phyloP scores from a whole-genome alignment of 2,113 vertebrate genomes.

The Corvus hawaiiensis region DNA sequence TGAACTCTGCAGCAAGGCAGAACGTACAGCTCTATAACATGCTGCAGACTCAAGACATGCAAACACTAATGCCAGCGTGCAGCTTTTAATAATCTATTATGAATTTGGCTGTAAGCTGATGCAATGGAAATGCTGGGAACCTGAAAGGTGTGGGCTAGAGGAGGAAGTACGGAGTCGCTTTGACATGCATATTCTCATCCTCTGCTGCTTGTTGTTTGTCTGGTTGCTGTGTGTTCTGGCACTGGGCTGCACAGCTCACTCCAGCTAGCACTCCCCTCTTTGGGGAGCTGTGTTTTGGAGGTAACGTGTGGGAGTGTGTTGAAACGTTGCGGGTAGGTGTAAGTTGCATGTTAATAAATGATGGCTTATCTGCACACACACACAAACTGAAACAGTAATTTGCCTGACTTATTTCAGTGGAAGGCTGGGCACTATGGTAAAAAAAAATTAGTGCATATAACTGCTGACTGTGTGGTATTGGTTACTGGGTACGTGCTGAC shows the following conservation, averaged over 20 bases:
- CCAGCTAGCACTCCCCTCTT: background rate
- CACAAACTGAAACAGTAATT: constrained; percentile 8
- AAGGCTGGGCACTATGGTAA: background rate
- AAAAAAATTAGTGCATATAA: background rate
- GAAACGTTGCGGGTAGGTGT: background rate
- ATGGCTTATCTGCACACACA: background rate
- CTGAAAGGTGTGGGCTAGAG: constrained; percentile 17
- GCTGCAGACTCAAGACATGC: background rate
- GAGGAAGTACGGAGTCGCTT: constrained; percentile 9
- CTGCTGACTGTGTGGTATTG: constrained; percentile 28
- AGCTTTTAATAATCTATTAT: background rate
- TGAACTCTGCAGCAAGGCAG: background rate
- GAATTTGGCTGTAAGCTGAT: background rate
- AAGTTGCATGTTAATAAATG: constrained; percentile 1
- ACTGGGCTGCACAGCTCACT: background rate
- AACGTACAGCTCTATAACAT: background rate
- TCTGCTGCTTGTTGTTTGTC: background rate
- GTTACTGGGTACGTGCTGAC: background rate
- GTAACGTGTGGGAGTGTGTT: constrained; percentile 16
- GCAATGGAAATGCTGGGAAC: constrained; percentile 26
- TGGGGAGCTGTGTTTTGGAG: background rate
- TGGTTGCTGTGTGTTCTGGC: constrained; percentile 46
- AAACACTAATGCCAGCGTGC: background rate
- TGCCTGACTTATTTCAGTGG: background rate
- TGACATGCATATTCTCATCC: constrained; percentile 25